phyloP scores from a whole-genome alignment of 2,888 invertebrate species.

The Octonoba sinensis region DNA sequence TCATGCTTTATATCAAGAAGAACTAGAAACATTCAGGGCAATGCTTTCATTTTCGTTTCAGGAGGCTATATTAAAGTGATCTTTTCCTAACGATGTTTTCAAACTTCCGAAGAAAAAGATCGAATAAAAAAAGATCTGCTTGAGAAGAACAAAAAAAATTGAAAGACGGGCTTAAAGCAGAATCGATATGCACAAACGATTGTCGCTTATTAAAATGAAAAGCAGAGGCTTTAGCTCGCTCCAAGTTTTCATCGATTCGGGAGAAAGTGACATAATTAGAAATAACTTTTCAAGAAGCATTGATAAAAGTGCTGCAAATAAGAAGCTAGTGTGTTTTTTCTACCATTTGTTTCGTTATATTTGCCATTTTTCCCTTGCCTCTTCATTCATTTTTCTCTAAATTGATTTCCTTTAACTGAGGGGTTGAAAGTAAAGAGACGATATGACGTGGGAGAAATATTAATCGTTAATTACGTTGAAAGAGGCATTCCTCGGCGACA shows the following conservation, averaged over 20 bases:
- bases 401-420: conserved; percentile 55
- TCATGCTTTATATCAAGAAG: too few relatives aligned
- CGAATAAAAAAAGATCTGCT: too few relatives aligned
- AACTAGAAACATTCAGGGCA: too few relatives aligned
- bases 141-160: too few relatives aligned
- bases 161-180: conserved; percentile 8
- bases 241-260: conserved; percentile 10
- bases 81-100: too few relatives aligned
- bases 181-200: conserved; percentile 43
- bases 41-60: too few relatives aligned
- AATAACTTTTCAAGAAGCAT: conserved; percentile 57
- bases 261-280: conserved; percentile 46
- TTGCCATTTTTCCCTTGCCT: conserved; percentile 2
- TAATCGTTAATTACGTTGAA: conserved; percentile 59
- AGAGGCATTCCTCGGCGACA: conserved; percentile 7
- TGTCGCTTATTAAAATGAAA: conserved; percentile 60
- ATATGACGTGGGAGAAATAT: conserved; percentile 28
- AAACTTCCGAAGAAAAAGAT: too few relatives aligned
- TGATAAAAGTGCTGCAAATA: conserved; percentile 53
- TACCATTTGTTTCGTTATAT: conserved; percentile 9
- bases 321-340: conserved; percentile 14
- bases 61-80: too few relatives aligned
- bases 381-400: conserved; percentile 12
- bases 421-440: conserved; percentile 19
- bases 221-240: conserved; percentile 9